Conservation (phyloP, 1,140 invertebrate species). For the Saccostrea echinata region DNA sequence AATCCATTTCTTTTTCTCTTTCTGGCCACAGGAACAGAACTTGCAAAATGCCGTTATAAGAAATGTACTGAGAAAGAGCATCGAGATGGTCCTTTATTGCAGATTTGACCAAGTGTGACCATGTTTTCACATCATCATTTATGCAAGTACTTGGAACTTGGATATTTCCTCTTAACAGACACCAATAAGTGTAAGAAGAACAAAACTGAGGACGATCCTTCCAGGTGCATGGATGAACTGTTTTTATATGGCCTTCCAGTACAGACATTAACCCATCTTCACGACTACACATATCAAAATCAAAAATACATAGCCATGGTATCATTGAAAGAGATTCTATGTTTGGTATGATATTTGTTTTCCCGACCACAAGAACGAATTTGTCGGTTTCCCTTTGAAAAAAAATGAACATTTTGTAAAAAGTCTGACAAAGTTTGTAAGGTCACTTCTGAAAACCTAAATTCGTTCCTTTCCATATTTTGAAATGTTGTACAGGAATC, state of each 20-base stretch:
- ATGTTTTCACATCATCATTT: constrained; percentile 27
- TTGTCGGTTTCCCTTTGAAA: neutral
- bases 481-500: too few species aligned
- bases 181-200: constrained; percentile 57
- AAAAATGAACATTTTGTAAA: neutral
- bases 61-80: constrained; percentile 34
- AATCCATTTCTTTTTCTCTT: constrained; percentile 28
- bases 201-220: constrained; percentile 50
- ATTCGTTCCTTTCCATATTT: too few species aligned
- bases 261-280: constrained; percentile 45
- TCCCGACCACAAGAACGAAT: constrained; percentile 4
- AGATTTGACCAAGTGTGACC: constrained; percentile 39
- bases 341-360: neutral
- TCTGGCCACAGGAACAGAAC: constrained; percentile 50
- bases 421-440: neutral
- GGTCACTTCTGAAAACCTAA: neutral
- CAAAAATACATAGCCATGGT: constrained; percentile 62
- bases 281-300: constrained; percentile 58
- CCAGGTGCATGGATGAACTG: constrained; percentile 54
- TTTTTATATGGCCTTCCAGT: constrained; percentile 53
- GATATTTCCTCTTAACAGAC: constrained; percentile 51
- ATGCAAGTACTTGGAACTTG: constrained; percentile 51
- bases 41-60: constrained; percentile 49
- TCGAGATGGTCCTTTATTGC: constrained; percentile 43
- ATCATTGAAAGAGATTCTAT: constrained; percentile 38